A percentile compares a stretch with the other conserved stretches of the same genome.
phyloP scores from a whole-genome alignment of 2,888 invertebrate species.

The Xestia xanthographa region DNA sequence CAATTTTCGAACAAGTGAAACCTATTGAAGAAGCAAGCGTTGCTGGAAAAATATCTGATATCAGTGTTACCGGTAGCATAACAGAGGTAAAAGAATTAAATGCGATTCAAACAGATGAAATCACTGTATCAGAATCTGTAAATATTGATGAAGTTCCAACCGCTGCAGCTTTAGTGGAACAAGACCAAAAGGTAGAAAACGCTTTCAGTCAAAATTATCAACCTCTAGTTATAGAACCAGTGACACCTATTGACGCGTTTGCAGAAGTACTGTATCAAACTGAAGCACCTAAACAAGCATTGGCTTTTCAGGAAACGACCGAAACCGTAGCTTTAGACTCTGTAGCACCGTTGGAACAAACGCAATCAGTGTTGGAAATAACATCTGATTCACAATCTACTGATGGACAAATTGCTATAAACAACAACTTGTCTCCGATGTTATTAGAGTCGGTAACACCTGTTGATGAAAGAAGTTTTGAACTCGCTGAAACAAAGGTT shows the following conservation, averaged over 20 bases:
- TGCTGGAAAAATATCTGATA: background rate
- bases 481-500: background rate
- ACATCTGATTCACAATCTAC: background rate
- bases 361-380: background rate
- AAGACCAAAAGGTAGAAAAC: background rate
- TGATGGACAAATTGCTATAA: background rate
- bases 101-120: conserved; percentile 4
- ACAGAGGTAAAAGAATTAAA: background rate
- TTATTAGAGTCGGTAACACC: conserved; percentile 22
- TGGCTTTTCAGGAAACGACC: too few relatives aligned
- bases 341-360: too few relatives aligned
- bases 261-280: background rate
- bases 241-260: background rate
- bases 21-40: background rate
- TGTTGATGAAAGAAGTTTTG: conserved; percentile 1
- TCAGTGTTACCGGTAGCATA: background rate
- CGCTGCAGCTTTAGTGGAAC: background rate
- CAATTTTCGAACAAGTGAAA: conserved; percentile 19
- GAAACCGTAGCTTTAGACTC: too few relatives aligned
- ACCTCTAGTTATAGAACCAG: conserved; percentile 19
- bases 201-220: background rate
- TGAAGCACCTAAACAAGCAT: background rate
- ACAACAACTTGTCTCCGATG: conserved; percentile 10
- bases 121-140: conserved; percentile 20
- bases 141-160: background rate